These are phyloP conservation scores for Polylopha cassiicola DNA, from an alignment of 2,888 invertebrate genomes.

Conservation along the genomic window DNA sequence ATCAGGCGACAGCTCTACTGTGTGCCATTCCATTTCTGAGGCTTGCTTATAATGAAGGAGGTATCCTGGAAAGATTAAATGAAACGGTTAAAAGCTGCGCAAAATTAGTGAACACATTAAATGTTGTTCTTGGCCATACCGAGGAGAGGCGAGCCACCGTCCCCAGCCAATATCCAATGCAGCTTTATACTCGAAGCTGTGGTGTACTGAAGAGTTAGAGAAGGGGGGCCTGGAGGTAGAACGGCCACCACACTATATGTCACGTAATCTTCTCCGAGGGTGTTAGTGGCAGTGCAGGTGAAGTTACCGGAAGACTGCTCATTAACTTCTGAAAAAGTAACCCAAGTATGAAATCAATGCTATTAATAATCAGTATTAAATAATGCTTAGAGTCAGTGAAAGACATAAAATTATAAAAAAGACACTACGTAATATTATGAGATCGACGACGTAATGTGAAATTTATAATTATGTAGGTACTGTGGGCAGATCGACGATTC, in stretches of 20 bases:
- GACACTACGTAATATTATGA: no score
- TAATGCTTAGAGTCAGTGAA: no score
- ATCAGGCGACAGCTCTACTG: slow-evolving; percentile 84
- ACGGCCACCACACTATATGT: slow-evolving; percentile 86
- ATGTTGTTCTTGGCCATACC: slow-evolving; percentile 35
- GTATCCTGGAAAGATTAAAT: slow-evolving; percentile 78
- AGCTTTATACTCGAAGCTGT: slow-evolving; percentile 85
- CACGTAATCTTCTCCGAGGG: slow-evolving; percentile 89
- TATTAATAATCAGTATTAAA: no score
- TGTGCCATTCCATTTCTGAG: slow-evolving; percentile 82
- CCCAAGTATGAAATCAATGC: no score
- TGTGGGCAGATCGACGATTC: no score
- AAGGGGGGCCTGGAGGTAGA: slow-evolving; percentile 83
- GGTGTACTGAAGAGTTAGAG: slow-evolving; percentile 83
- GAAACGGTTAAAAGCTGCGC: not conserved
- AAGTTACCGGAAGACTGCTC: slow-evolving; percentile 87
- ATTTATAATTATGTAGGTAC: no score
- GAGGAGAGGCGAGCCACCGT: slow-evolving; percentile 73
- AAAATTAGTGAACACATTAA: not conserved
- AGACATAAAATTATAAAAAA: no score
- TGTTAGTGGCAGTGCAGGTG: slow-evolving; percentile 88
- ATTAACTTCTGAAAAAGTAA: slow-evolving; percentile 77
- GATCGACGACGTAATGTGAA: no score
- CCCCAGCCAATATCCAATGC: slow-evolving; percentile 59
- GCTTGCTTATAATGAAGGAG: slow-evolving; percentile 82